These are phyloP conservation scores for Scartelaos histophorus DNA, from an alignment of 2,113 vertebrate species.

Conservation along the genomic window DNA sequence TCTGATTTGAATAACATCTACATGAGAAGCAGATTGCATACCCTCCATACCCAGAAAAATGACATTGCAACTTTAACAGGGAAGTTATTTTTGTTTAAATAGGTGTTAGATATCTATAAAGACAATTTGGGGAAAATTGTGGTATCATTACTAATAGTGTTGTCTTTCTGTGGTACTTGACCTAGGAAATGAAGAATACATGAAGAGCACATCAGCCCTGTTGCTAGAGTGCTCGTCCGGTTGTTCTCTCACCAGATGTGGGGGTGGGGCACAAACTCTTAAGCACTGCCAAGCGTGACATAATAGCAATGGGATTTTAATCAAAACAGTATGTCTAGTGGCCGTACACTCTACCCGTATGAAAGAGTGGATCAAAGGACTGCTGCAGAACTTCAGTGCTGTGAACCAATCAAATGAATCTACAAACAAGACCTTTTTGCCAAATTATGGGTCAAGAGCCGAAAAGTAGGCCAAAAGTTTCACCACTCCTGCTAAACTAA, in stretches of 20 bases:
- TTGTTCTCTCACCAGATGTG: conserved; percentile 52
- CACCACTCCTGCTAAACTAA: not conserved
- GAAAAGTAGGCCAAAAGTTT: not conserved
- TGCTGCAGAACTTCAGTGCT: conserved; percentile 19
- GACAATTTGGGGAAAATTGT: conserved; percentile 1
- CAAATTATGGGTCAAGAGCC: not conserved
- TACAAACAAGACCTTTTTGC: not conserved
- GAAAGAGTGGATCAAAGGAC: conserved; percentile 42
- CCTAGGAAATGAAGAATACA: conserved; percentile 45
- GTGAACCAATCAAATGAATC: not conserved
- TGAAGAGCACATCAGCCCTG: conserved; percentile 35
- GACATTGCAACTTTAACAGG: too few relatives aligned
- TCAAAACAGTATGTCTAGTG: conserved; percentile 71
- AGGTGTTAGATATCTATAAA: not conserved
- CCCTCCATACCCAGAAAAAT: too few relatives aligned
- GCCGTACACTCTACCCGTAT: conserved; percentile 52
- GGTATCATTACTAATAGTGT: conserved; percentile 26
- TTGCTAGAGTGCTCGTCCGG: conserved; percentile 25
- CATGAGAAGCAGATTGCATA: too few relatives aligned
- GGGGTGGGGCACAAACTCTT: conserved; percentile 44
- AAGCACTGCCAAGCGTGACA: conserved; percentile 73
- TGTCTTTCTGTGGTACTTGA: conserved; percentile 59
- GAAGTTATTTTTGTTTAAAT: too few relatives aligned
- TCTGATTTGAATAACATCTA: too few relatives aligned
- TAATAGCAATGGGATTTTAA: conserved; percentile 78